Base-by-base conservation (phyloP, 2,888 invertebrate species). In the Alloplasta piceator region DNA sequence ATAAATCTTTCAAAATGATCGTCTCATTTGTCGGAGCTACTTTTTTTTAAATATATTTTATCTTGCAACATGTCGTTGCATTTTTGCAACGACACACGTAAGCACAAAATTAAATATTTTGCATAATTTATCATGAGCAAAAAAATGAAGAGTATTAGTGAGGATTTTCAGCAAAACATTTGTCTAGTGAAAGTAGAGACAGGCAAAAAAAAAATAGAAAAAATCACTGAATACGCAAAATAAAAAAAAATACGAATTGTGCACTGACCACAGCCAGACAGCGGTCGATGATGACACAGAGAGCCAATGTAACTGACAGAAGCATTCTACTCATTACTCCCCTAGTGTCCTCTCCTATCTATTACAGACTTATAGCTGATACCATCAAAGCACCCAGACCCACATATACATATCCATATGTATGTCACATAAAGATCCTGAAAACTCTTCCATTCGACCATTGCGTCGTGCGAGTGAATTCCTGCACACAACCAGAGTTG, bases 291-390 rank as follows among this genome's bases (percentile, higher is more conserved):
- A 88, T 90, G 89, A 89, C 87, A 90, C 90, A 85, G 88, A 90
- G 90, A 89, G 89, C 88, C 88, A 87, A 89, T 90, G 89, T 87
- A 89, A 90, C 91, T 89, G 90, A 88, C 89, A 86, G 89, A 26
- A 26, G 83, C 88, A 88, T 87, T 75, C 89, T 88, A 89, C 87
- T 91, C 90, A 87, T 90, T 89, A 89, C 90, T 91, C 92, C 91
- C 91, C 91, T 88, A 90, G 89, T 87, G 87, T 91, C 88, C 91
- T 90, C 90, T 90, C 90, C 89, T 90, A 91, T 92, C 91, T 85
- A 91, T 91, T 91, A 91, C 90, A 90, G 86, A 90, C 89, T 89
- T 90, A 89, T 88, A 86, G 86, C 84, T 85, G 85, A 87, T 85
- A 85, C 70, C 84, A 84, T 82, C 84, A 79, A 83, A 79, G 77